phyloP scores from a whole-genome alignment of 2,797 vertebrate species.

The Anguilla megastoma region DNA sequence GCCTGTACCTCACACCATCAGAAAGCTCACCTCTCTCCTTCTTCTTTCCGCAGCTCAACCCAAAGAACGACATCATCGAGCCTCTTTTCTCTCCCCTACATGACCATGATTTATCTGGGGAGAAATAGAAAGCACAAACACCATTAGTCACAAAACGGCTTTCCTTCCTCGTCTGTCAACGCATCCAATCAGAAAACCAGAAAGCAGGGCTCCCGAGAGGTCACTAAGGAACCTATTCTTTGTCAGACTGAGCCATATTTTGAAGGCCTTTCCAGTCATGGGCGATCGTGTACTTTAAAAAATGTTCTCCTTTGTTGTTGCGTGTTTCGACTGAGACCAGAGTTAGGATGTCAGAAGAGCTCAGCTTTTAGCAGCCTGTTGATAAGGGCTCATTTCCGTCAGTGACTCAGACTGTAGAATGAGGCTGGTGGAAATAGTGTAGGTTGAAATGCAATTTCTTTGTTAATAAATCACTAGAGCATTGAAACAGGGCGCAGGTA shows the following conservation, averaged over 20 bases:
- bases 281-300: not conserved
- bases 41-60: conserved; percentile 60
- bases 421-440: not conserved
- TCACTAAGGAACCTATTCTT: not conserved
- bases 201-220: not conserved
- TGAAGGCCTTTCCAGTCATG: not conserved
- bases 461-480: not conserved
- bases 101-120: conserved; percentile 64
- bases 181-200: not conserved
- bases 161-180: not conserved
- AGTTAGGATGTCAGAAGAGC: not conserved
- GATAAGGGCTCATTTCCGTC: not conserved
- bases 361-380: not conserved
- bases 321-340: not conserved
- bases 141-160: not conserved
- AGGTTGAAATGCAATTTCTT: not conserved
- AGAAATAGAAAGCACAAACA: conserved; percentile 37
- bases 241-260: not conserved
- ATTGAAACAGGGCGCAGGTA: not conserved
- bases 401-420: not conserved
- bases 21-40: conserved; percentile 63
- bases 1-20: conserved; percentile 34
- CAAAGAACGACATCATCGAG: conserved; percentile 68
- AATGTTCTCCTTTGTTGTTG: not conserved
- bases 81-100: conserved; percentile 53